Percentiles rank a stretch among this genome's conserved stretches.
These are phyloP conservation scores for Epinotia ramella DNA, from an alignment of 2,888 invertebrate species.

Conservation along the genomic window DNA sequence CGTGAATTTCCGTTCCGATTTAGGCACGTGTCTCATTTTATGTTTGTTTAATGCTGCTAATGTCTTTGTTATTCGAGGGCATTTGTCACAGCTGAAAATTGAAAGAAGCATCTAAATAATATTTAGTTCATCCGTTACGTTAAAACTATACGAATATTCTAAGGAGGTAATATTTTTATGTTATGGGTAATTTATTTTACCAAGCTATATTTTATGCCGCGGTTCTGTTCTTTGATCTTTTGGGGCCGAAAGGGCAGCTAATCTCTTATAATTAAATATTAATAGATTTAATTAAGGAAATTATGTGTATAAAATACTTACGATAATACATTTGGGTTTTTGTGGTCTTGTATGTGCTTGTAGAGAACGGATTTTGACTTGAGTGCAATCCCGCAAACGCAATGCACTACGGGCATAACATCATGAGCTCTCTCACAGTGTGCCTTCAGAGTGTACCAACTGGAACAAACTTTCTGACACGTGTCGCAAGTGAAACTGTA, in stretches of 20 bases:
- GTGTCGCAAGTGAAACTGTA: constrained; percentile 76
- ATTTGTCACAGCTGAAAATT: constrained; percentile 80
- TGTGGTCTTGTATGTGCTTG: constrained; percentile 82
- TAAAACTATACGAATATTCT: background rate
- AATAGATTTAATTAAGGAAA: no score
- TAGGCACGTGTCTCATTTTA: constrained; percentile 82
- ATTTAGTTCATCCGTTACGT: no score
- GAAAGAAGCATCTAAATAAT: no score
- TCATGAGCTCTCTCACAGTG: constrained; percentile 73
- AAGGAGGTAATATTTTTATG: no score
- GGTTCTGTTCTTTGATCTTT: no score
- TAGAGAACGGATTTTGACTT: constrained; percentile 83
- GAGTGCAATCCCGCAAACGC: constrained; percentile 78
- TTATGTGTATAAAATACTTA: constrained; percentile 58
- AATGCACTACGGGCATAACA: constrained; percentile 71
- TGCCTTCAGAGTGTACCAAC: constrained; percentile 78
- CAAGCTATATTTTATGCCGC: no score
- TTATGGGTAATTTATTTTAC: no score
- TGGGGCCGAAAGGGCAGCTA: no score
- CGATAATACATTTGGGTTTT: constrained; percentile 78
- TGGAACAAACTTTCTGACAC: constrained; percentile 73
- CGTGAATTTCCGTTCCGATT: constrained; percentile 77
- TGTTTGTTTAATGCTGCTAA: constrained; percentile 78
- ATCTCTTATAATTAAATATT: no score
- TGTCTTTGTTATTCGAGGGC: constrained; percentile 80